Conservation (phyloP, 2,113 vertebrate genomes). For the Dicentrarchus labrax region DNA sequence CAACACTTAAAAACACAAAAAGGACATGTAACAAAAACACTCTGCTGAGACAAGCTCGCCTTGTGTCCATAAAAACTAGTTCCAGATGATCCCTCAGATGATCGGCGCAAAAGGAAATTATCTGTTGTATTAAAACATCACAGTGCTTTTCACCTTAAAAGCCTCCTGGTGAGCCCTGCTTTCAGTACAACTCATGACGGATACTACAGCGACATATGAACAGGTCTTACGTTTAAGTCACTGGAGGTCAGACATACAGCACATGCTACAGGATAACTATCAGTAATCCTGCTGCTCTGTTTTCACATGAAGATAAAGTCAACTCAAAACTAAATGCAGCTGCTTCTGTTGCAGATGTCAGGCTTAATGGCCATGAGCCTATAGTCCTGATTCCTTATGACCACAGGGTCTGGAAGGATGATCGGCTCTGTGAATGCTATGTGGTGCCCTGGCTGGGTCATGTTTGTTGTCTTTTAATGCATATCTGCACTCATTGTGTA, state of each 20-base stretch:
- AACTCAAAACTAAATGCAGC: conserved; percentile 43
- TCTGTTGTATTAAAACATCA: not conserved
- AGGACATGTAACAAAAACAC: not conserved
- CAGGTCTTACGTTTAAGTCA: conserved; percentile 13
- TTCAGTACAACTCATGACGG: not conserved
- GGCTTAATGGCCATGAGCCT: conserved; percentile 47
- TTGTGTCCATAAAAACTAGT: not conserved
- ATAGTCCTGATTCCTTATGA: conserved; percentile 6
- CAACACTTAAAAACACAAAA: conserved; percentile 30
- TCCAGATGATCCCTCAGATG: not conserved
- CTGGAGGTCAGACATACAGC: not conserved
- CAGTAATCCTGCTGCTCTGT: conserved; percentile 52
- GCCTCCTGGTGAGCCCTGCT: not conserved
- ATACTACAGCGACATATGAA: not conserved
- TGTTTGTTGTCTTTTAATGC: conserved; percentile 63
- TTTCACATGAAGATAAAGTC: conserved; percentile 38
- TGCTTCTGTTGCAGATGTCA: conserved; percentile 17
- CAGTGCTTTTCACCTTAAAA: conserved; percentile 6
- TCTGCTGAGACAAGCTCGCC: not conserved
- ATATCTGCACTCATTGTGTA: conserved; percentile 34
- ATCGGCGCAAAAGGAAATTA: not conserved
- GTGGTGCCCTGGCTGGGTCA: conserved; percentile 22
- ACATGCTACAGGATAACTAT: conserved; percentile 18
- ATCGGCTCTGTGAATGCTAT: conserved; percentile 20
- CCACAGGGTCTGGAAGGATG: not conserved